Evolutionary conservation across 2,888 invertebrate genomes (phyloP), one percentile per base, ranked within the genome.

Genomic region (Metopia argyrocephala): DNA sequence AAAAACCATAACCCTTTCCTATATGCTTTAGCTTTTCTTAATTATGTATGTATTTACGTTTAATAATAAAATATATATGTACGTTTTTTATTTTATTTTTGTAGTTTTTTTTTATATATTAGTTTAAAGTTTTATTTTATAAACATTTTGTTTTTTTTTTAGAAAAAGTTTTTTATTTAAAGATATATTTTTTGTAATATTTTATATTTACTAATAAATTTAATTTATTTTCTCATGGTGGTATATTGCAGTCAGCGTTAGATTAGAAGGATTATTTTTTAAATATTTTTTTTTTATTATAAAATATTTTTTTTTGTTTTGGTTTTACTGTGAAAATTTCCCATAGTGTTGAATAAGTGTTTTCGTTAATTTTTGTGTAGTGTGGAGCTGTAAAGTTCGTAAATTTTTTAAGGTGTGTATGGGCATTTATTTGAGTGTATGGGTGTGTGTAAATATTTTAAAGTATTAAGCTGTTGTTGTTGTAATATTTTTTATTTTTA

Each of bases 221-320:
- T 38, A 3, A 45, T 71, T 84, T 78, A 23, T 57, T 48, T 48
- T 65, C 46, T 85, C 85, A 86, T 88, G 87, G 87, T 87, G 87
- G 88, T 87, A 88, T 86, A 87, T 86, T 87, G 87, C 87, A 87
- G 88, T 88, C 88, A 87, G 88, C 87, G 87, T 87, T 88, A 85
- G 65, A 81, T 76, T 68, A 81, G 81, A 87, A 82, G 88, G 88
- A 87, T 78, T 75, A 82, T 74, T 76, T 79, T 68, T 45, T 76
- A 69, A 57, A 52, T 6, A 56, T 70, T 27, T 70, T 5, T 27
- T 66, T 50, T 66, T 52, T 5, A 27, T n/a, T 54, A 50, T 64
- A 54, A 66, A 57, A 50, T 75, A 54, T 69, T 45, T 62, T 59
- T 82, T 68, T 75, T 38, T n/a, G 52, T 21, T 45, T 48, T 28